Evolutionary conservation across 2,888 invertebrate species (phyloP).

Genomic region (Spodoptera exigua): DNA sequence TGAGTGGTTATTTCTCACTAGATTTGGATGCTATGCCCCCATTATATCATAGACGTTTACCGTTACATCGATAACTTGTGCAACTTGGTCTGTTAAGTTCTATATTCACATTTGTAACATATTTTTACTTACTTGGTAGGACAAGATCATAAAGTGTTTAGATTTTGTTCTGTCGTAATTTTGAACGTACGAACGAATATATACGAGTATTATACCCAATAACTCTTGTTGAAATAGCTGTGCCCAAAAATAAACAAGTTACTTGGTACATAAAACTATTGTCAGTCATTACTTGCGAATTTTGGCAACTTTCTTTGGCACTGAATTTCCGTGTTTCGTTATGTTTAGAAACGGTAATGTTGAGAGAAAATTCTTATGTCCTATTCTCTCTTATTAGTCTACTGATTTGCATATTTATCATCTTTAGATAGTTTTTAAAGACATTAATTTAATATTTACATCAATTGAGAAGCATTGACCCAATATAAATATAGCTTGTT

Average conservation of each 20-base stretch:
- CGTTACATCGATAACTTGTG: slow-evolving; percentile 69
- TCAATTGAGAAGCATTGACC: no score
- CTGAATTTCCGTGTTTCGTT: slow-evolving; percentile 9
- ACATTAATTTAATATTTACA: no score
- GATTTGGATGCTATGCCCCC: slow-evolving; percentile 67
- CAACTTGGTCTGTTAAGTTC: slow-evolving; percentile 61
- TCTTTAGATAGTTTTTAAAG: no score
- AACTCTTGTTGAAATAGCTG: slow-evolving; percentile 1
- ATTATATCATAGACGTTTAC: slow-evolving; percentile 69
- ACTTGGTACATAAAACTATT: slow-evolving; percentile 13
- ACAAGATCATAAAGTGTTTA: slow-evolving; percentile 27
- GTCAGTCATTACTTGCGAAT: slow-evolving; percentile 34
- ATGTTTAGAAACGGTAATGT: slow-evolving; percentile 17
- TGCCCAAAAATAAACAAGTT: slow-evolving; percentile 7
- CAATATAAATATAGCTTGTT: neutral
- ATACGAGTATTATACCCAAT: no score
- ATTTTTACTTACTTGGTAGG: slow-evolving; percentile 35
- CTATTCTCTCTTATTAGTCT: neutral
- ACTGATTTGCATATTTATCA: no score
- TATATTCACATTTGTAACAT: slow-evolving; percentile 57
- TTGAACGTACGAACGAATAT: no score
- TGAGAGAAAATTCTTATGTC: slow-evolving; percentile 2
- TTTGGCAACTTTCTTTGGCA: slow-evolving; percentile 53
- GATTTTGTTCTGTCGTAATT: slow-evolving; percentile 17
- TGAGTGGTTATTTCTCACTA: slow-evolving; percentile 59